Percentiles rank a stretch among this genome's conserved stretches.
These are phyloP conservation scores for Pipa parva DNA, from an alignment of 2,113 vertebrate genomes.

Conservation along the genomic window DNA sequence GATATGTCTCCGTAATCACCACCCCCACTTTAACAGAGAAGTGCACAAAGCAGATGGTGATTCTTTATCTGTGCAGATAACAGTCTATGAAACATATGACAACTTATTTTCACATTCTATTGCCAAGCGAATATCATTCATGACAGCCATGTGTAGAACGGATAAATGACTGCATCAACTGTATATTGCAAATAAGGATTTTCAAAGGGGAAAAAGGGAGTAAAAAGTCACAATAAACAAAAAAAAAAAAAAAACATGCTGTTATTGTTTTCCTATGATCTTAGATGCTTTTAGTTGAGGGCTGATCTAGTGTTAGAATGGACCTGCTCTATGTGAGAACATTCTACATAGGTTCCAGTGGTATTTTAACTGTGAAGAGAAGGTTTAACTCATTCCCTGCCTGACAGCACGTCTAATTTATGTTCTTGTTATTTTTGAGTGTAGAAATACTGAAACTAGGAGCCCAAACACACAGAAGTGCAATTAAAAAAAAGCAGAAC, in stretches of 20 bases:
- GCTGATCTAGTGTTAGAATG: background rate
- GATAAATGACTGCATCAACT: constrained; percentile 5
- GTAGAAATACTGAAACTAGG: background rate
- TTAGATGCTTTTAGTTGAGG: constrained; percentile 15
- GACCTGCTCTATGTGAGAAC: background rate
- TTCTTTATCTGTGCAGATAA: constrained; percentile 18
- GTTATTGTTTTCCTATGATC: background rate
- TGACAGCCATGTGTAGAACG: constrained; percentile 6
- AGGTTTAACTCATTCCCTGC: background rate
- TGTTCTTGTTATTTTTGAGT: background rate
- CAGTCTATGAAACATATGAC: constrained; percentile 22
- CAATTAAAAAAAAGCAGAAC: no score
- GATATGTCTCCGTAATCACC: background rate
- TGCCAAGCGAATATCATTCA: constrained; percentile 5
- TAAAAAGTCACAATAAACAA: constrained; percentile 14
- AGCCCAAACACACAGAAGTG: no score
- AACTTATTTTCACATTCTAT: constrained; percentile 19
- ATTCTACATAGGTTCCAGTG: background rate
- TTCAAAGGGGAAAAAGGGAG: background rate
- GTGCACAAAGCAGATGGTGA: constrained; percentile 7
- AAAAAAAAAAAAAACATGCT: background rate
- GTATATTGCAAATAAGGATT: constrained; percentile 11
- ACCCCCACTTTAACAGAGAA: constrained; percentile 11
- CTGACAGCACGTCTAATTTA: no score
- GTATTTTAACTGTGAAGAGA: background rate